Evolutionary conservation across 2,888 invertebrate genomes (phyloP), one percentile per base, ranked within the genome.

Genomic region (Choristoneura rosaceana): DNA sequence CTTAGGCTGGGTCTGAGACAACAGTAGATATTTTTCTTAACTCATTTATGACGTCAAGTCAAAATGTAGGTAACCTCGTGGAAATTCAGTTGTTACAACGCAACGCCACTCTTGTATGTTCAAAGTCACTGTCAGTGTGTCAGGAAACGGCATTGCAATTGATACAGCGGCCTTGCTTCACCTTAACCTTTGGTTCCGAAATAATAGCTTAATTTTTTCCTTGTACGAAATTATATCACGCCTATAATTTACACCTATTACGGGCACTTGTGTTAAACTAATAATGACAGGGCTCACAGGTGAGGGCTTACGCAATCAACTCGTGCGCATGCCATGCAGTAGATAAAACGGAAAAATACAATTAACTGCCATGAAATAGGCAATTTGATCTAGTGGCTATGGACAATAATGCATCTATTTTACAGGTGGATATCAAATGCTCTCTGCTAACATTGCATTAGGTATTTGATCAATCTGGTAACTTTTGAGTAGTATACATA

Each of bases 231-330:
- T 47, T 62, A 41, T 61, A 61, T 25, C n/a, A 58, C 17, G 45
- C 38, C 34, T 25, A 58, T 41, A 68, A 68, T 63, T 63, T 62
- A 50, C 33, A 67, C 14, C 47, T 58, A 68, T 68, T 71, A 71
- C 38, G 58, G 41, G 38, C 67, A 58, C 58, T 62, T 63, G 55
- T 17, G 58, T 41, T 71, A 71, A 71, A 71, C 62, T 63, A 50
- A 59, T 71, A 71, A 71, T 71, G 58, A 71, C 68, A 50, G 71
- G 55, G 71, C 55, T 71, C 62, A 70, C 50, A 59, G 62, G 17
- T 63, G 63, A 63, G 64, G 38, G 47, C 67, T 71, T 71, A 25
- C 55, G 67, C 67, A 71, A 71, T 55, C 10, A 14, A 61, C 17
- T 52, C 41, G 43, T 47, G 45, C 55, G 58, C 55, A 55, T 61